Percentiles rank a stretch among this genome's conserved stretches.
Evolutionary conservation across 2,113 vertebrate species (phyloP).

Genomic region (Lipophrys pholis): DNA sequence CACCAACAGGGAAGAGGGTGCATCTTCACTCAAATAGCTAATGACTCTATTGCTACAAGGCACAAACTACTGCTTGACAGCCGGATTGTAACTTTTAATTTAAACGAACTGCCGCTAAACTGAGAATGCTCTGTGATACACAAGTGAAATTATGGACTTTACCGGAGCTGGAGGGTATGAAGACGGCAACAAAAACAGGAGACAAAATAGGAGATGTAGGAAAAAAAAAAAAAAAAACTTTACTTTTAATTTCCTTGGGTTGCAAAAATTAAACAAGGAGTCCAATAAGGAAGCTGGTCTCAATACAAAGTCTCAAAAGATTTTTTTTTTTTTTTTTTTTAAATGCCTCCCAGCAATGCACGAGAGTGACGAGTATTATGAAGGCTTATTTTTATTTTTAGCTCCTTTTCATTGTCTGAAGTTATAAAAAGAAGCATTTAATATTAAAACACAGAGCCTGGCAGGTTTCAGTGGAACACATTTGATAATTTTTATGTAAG

Average conservation of each 20-base stretch:
- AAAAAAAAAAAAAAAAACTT: slow-evolving; percentile 14
- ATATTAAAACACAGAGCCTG: slow-evolving; percentile 15
- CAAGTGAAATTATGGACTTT: slow-evolving; percentile 70
- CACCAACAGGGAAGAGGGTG: slow-evolving; percentile 64
- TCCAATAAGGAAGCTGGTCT: slow-evolving; percentile 57
- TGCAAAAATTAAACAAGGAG: slow-evolving; percentile 59
- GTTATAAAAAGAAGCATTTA: slow-evolving; percentile 46
- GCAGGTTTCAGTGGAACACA: slow-evolving; percentile 21
- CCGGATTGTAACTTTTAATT: slow-evolving; percentile 82
- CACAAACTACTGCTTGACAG: slow-evolving; percentile 77
- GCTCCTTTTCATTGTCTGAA: slow-evolving; percentile 48
- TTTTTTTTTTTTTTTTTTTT: slow-evolving; percentile 4
- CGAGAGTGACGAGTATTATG: slow-evolving; percentile 49
- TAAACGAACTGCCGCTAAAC: slow-evolving; percentile 76
- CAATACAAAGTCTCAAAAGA: slow-evolving; percentile 48
- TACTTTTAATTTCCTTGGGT: slow-evolving; percentile 51
- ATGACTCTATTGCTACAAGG: slow-evolving; percentile 75
- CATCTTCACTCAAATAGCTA: slow-evolving; percentile 77
- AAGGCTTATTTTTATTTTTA: slow-evolving; percentile 58
- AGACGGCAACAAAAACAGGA: slow-evolving; percentile 50
- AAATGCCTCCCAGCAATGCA: slow-evolving; percentile 58
- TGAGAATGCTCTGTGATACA: slow-evolving; percentile 60
- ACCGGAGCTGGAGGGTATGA: slow-evolving; percentile 58
- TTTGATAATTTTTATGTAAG: slow-evolving; percentile 18
- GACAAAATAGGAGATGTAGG: slow-evolving; percentile 28